A percentile compares a stretch with the other conserved stretches of the same genome.
Evolutionary conservation across 2,888 invertebrate genomes (phyloP).

Genomic region (Scaptomyza polygonia): DNA sequence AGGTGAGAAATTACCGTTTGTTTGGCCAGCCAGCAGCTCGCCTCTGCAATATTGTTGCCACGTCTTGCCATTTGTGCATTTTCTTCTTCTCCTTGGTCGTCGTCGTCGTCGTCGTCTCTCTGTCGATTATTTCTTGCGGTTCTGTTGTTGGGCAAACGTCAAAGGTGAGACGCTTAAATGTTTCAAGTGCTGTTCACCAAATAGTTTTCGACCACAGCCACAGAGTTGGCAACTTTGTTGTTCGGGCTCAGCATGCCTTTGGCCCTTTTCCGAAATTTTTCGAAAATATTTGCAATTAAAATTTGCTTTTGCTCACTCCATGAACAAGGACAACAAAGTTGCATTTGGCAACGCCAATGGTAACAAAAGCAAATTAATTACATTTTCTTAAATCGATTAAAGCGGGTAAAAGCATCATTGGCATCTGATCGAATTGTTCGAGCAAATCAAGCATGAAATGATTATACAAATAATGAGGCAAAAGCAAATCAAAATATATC

Average conservation of each 20-base stretch:
- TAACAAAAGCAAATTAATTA: slow-evolving; percentile 36
- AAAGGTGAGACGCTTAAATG: slow-evolving; percentile 38
- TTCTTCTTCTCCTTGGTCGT: slow-evolving; percentile 7
- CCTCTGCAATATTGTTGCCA: slow-evolving; percentile 72
- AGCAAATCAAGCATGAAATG: slow-evolving; percentile 10
- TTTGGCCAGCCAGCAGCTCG: slow-evolving; percentile 58
- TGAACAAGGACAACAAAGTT: slow-evolving; percentile 44
- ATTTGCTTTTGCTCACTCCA: slow-evolving; percentile 40
- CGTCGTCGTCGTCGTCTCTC: slow-evolving; percentile 6
- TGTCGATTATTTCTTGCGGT: slow-evolving; percentile 66
- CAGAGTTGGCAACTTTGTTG: slow-evolving; percentile 54
- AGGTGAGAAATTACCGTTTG: slow-evolving; percentile 77
- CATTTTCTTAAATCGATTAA: slow-evolving; percentile 18
- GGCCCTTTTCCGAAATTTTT: slow-evolving; percentile 34
- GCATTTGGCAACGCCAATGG: slow-evolving; percentile 7
- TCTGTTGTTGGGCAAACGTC: slow-evolving; percentile 16
- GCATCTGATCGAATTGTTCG: slow-evolving; percentile 19
- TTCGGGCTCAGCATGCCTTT: not conserved
- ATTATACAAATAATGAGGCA: not conserved
- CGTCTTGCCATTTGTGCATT: slow-evolving; percentile 39
- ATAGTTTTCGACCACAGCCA: slow-evolving; percentile 52
- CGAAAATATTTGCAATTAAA: slow-evolving; percentile 61
- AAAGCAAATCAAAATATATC: too few species aligned
- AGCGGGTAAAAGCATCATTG: not conserved
- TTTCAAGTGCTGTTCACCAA: slow-evolving; percentile 35